These are phyloP conservation scores for Mustela nigripes DNA, from an alignment of 2,113 vertebrate species.

Conservation along the genomic window DNA sequence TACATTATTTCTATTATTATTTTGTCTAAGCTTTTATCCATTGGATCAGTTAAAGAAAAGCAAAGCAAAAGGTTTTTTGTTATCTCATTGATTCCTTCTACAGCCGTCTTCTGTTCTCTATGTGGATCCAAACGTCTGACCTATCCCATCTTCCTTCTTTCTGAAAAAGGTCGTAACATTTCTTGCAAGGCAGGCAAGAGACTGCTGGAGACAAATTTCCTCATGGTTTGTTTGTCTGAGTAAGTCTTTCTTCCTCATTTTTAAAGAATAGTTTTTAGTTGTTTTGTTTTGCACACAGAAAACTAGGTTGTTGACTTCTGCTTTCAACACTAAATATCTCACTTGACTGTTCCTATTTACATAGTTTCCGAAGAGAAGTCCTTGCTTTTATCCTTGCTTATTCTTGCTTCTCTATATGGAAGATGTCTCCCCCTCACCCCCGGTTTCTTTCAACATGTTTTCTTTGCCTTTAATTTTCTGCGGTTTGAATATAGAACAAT, in stretches of 20 bases:
- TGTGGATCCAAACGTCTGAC: not conserved
- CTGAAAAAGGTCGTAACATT: not conserved
- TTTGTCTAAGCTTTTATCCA: not conserved
- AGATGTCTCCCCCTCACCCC: accelerated
- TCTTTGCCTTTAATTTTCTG: not conserved
- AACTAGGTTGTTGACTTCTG: not conserved
- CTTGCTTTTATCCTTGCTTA: not conserved
- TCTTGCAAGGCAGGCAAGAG: not conserved
- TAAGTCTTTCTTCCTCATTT: not conserved
- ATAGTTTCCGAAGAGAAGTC: not conserved
- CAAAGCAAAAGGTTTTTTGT: not conserved
- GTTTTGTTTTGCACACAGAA: not conserved
- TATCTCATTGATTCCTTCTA: not conserved
- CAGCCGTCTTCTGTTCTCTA: not conserved
- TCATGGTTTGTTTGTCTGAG: not conserved
- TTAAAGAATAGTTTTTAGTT: not conserved
- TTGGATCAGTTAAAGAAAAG: not conserved
- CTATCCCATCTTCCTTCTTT: not conserved
- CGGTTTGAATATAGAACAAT: not conserved
- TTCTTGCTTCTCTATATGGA: not conserved
- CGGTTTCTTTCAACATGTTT: not conserved
- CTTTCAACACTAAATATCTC: not conserved
- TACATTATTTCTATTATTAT: not conserved
- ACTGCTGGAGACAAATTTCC: not conserved
- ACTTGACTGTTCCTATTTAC: not conserved